Percentiles rank a stretch among this genome's conserved stretches.
Conservation (phyloP, 2,113 vertebrate genomes). For the Pseudorectes ferrugineus region DNA sequence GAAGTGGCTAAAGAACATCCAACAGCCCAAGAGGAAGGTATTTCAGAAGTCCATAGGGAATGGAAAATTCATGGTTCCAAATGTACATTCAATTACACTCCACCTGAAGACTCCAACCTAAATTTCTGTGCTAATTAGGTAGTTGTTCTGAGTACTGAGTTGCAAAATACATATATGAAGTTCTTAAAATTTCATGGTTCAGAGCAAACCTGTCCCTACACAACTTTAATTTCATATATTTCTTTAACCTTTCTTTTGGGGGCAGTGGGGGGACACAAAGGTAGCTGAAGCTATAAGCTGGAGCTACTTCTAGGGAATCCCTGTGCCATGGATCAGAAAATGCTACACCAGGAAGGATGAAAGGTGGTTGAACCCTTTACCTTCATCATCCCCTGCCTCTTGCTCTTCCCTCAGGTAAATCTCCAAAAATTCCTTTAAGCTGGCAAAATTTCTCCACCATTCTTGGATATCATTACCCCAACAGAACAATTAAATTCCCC, state of each 20-base stretch:
- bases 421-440: neutral
- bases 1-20: neutral
- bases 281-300: neutral
- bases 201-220: neutral
- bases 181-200: neutral
- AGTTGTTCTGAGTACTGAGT: neutral
- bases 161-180: neutral
- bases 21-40: neutral
- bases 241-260: neutral
- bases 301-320: neutral
- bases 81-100: neutral
- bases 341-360: neutral
- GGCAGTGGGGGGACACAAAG: accelerated
- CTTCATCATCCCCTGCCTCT: neutral
- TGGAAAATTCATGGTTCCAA: neutral
- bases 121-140: neutral
- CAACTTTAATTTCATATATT: neutral
- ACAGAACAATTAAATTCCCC: neutral
- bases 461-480: neutral
- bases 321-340: neutral
- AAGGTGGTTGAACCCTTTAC: neutral
- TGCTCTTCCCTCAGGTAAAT: neutral
- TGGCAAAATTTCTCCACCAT: neutral
- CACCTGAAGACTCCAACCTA: neutral
- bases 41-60: neutral